A percentile compares a stretch with the other conserved stretches of the same genome.
Evolutionary conservation across 2,888 invertebrate genomes (phyloP).

Genomic region (Hermaeophaga mercurialis): DNA sequence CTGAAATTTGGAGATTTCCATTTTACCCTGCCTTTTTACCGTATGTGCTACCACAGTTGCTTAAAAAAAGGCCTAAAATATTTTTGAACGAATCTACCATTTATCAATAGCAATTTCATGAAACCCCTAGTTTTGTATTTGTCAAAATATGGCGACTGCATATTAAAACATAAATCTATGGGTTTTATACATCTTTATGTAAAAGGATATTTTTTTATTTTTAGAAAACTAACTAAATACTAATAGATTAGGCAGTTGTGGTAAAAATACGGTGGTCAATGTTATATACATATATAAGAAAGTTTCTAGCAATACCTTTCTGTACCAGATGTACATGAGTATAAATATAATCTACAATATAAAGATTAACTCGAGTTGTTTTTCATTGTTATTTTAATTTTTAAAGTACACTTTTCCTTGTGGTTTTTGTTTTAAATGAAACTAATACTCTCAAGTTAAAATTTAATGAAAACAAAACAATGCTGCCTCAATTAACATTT

Average conservation of each 20-base stretch:
- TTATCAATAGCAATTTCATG: background rate
- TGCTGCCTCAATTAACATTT: no score
- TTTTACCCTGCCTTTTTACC: conserved; percentile 7
- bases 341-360: conserved; percentile 44
- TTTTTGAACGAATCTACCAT: conserved; percentile 9
- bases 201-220: no score
- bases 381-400: conserved; percentile 16
- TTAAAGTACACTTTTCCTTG: no score
- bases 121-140: no score
- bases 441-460: no score
- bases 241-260: conserved; percentile 21
- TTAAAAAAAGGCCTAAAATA: conserved; percentile 11
- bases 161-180: no score
- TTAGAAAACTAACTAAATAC: no score
- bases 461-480: no score
- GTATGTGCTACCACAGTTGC: conserved; percentile 3
- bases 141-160: no score
- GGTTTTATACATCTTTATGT: no score
- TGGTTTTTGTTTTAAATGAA: no score
- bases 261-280: conserved; percentile 24
- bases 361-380: conserved; percentile 16
- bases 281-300: conserved; percentile 45
- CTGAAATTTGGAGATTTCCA: background rate
- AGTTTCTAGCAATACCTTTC: conserved; percentile 43
- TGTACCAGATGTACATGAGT: conserved; percentile 37